phyloP scores from a whole-genome alignment of 2,113 vertebrate genomes.

The Larimichthys crocea region DNA sequence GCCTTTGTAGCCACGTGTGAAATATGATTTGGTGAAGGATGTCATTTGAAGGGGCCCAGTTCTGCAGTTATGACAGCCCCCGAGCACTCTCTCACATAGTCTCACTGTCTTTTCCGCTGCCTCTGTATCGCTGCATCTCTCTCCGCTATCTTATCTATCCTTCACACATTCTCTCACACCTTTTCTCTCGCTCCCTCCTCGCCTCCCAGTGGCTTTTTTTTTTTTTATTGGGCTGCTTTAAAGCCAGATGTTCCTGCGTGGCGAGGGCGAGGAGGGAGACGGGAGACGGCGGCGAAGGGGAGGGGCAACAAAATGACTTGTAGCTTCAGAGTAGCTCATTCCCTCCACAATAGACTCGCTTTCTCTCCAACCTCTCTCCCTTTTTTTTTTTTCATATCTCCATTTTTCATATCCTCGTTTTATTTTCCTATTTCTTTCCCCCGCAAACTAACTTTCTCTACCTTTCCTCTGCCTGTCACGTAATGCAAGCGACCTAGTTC shows the following conservation, averaged over 20 bases:
- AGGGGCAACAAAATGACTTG: slow-evolving; percentile 45
- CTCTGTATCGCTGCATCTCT: slow-evolving; percentile 44
- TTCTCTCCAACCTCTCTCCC: slow-evolving; percentile 11
- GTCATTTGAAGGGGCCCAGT: slow-evolving; percentile 66
- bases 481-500: slow-evolving; percentile 68
- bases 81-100: slow-evolving; percentile 41
- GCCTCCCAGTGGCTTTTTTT: slow-evolving; percentile 51
- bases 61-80: slow-evolving; percentile 72
- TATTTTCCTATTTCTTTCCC: slow-evolving; percentile 22
- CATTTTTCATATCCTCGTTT: slow-evolving; percentile 17
- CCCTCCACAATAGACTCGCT: slow-evolving; percentile 27
- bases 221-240: slow-evolving; percentile 68
- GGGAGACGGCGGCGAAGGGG: slow-evolving; percentile 7
- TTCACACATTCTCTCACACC: slow-evolving; percentile 70
- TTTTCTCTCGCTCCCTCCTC: slow-evolving; percentile 55
- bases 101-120: slow-evolving; percentile 31
- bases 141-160: slow-evolving; percentile 52
- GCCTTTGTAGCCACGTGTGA: slow-evolving; percentile 70
- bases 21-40: slow-evolving; percentile 74
- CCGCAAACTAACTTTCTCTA: slow-evolving; percentile 44
- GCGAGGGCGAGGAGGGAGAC: slow-evolving; percentile 21
- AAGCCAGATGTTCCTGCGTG: slow-evolving; percentile 68
- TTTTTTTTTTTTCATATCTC: neutral
- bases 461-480: slow-evolving; percentile 47
- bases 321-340: slow-evolving; percentile 45